phyloP scores from a whole-genome alignment of 2,797 vertebrate species.

The Tadarida brasiliensis region DNA sequence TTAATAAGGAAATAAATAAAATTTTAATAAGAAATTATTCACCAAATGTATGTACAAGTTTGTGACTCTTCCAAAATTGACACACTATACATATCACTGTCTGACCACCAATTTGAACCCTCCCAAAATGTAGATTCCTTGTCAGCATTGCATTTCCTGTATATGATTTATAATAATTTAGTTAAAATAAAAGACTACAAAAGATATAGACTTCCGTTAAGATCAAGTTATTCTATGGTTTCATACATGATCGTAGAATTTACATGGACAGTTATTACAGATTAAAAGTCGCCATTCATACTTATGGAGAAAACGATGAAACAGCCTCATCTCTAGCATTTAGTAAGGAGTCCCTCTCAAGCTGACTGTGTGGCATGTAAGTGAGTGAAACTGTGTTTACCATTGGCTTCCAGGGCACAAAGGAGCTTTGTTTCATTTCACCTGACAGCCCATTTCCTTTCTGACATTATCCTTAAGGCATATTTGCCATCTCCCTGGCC shows the following conservation, averaged over 20 bases:
- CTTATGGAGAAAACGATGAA: neutral
- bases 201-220: neutral
- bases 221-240: neutral
- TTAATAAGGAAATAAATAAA: neutral
- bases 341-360: neutral
- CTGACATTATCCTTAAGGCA: constrained; percentile 44
- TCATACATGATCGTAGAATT: neutral
- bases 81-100: neutral
- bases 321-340: neutral
- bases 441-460: constrained; percentile 63
- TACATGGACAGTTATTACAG: neutral
- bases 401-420: constrained; percentile 52
- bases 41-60: neutral
- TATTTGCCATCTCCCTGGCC: constrained; percentile 69
- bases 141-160: neutral
- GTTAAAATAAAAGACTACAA: constrained; percentile 38
- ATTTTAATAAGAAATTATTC: neutral
- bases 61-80: constrained; percentile 13
- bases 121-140: neutral
- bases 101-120: neutral
- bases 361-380: neutral
- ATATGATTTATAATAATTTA: neutral
- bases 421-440: constrained; percentile 71
- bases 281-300: constrained; percentile 34
- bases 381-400: constrained; percentile 47